phyloP scores from a whole-genome alignment of 2,113 vertebrate species.

The Spermophilus dauricus region DNA sequence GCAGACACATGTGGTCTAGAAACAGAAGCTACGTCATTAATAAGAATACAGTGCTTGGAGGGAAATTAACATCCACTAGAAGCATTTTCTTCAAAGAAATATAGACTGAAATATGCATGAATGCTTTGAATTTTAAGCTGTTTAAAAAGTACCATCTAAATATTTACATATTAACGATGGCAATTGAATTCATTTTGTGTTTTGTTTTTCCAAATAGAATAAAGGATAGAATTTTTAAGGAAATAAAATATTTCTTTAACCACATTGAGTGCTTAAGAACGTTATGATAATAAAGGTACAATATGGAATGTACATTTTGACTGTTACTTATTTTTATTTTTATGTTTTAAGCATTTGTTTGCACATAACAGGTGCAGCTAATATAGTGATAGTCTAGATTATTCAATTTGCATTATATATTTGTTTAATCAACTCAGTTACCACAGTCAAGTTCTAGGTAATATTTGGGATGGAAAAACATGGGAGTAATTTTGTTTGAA shows the following conservation, averaged over 20 bases:
- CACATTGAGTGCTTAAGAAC: neutral
- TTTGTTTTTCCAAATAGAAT: neutral
- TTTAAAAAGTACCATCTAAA: slow-evolving; percentile 11
- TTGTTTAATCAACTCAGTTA: neutral
- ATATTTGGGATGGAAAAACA: neutral
- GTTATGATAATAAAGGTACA: neutral
- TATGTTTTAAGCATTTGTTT: neutral
- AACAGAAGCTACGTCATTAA: neutral
- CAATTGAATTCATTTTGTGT: neutral
- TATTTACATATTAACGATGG: neutral
- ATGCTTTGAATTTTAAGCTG: slow-evolving; percentile 11
- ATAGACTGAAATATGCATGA: neutral
- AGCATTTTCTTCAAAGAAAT: slow-evolving; percentile 22
- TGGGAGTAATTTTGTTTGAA: neutral
- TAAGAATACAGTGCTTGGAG: neutral
- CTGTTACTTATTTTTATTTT: neutral
- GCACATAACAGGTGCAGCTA: neutral
- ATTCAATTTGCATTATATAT: neutral
- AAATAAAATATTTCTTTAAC: neutral
- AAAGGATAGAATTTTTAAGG: neutral
- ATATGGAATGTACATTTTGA: neutral
- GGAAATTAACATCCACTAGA: neutral
- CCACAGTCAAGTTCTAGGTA: neutral
- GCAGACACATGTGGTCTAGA: neutral
- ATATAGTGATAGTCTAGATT: neutral